Conservation (phyloP, 2,113 vertebrate genomes). For the Prolemur simus region DNA sequence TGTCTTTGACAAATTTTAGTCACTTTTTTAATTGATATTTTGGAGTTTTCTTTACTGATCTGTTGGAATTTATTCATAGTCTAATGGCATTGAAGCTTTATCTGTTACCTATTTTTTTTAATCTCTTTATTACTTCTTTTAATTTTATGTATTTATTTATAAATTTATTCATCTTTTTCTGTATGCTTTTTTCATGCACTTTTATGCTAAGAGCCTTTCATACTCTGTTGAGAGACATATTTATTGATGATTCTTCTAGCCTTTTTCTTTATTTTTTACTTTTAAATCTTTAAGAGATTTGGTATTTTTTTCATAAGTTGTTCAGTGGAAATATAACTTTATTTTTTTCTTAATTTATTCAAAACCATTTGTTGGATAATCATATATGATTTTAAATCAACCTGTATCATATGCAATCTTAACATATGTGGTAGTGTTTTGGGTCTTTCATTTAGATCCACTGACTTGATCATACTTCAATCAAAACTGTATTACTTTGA, state of each 20-base stretch:
- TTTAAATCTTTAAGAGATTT: neutral
- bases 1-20: neutral
- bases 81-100: neutral
- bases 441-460: neutral
- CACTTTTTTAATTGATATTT: neutral
- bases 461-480: neutral
- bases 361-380: neutral
- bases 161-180: neutral
- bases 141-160: neutral
- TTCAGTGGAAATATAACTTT: neutral
- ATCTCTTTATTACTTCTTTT: neutral
- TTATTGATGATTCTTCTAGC: neutral
- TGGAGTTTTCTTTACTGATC: neutral
- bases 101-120: neutral
- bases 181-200: neutral
- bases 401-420: neutral
- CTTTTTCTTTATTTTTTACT: slow-evolving; percentile 5
- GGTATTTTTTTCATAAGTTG: neutral
- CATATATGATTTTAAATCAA: neutral
- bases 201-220: neutral
- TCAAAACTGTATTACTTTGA: neutral
- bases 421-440: neutral
- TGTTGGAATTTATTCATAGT: neutral
- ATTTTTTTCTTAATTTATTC: neutral
- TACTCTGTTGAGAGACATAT: neutral